Evolutionary conservation across 2,797 vertebrate genomes (phyloP).

Genomic region (Sebastes hopkinsi): DNA sequence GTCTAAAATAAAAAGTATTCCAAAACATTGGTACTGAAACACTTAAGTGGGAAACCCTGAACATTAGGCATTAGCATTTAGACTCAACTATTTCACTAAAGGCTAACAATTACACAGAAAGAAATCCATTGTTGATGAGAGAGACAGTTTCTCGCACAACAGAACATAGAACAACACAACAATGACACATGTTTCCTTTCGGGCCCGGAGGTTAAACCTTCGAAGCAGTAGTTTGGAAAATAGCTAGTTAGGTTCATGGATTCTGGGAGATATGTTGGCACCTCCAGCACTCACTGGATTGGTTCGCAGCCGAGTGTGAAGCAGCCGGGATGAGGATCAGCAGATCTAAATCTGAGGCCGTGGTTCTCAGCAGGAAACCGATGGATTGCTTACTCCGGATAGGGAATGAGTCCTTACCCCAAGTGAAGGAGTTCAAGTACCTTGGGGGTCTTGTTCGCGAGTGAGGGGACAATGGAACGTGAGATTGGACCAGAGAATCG

Average conservation of each 20-base stretch:
- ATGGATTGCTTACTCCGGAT: too few species aligned
- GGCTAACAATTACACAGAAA: not conserved
- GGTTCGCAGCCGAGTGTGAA: too few species aligned
- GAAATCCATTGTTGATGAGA: not conserved
- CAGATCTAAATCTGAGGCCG: too few species aligned
- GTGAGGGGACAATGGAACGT: too few species aligned
- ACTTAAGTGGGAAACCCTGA: not conserved
- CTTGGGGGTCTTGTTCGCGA: too few species aligned
- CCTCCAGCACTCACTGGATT: too few species aligned
- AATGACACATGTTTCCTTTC: not conserved
- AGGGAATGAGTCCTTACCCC: too few species aligned
- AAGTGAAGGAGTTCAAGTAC: too few species aligned
- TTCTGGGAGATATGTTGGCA: not conserved
- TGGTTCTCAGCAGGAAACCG: too few species aligned
- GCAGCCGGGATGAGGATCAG: too few species aligned
- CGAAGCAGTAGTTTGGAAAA: not conserved
- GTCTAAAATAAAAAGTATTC: not conserved
- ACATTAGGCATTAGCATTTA: not conserved
- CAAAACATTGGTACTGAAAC: not conserved
- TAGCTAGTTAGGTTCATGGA: not conserved
- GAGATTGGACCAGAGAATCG: too few species aligned
- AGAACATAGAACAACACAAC: not conserved
- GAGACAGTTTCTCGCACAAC: not conserved
- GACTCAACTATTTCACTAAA: not conserved
- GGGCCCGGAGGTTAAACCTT: not conserved